Evolutionary conservation across 2,888 invertebrate species (phyloP).

Genomic region (Pachydiplax longipennis): DNA sequence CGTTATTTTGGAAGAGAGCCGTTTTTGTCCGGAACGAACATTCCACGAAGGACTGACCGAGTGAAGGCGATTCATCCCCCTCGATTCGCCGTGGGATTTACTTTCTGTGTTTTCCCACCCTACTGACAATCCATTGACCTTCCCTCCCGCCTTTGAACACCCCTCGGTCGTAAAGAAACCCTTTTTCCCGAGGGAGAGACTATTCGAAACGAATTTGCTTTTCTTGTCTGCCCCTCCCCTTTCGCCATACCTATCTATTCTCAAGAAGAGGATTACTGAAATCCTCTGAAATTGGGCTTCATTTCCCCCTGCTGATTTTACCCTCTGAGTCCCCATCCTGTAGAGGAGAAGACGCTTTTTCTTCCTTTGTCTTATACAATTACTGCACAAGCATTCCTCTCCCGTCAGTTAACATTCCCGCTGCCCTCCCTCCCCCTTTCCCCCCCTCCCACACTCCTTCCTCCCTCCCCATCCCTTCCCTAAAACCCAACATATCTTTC

Average conservation of each 20-base stretch:
- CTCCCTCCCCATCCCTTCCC: background rate
- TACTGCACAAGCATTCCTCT: conserved; percentile 14
- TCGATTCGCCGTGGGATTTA: conserved; percentile 15
- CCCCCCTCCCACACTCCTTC: background rate
- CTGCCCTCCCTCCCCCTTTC: background rate
- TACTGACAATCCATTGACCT: background rate
- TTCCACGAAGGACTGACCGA: background rate
- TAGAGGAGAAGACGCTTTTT: background rate
- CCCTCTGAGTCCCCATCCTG: background rate
- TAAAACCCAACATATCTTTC: background rate
- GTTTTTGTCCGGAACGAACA: background rate
- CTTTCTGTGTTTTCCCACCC: background rate
- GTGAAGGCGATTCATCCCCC: background rate
- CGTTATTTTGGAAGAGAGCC: background rate
- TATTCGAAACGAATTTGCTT: background rate
- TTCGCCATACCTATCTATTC: background rate
- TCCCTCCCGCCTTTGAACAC: background rate
- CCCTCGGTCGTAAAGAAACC: background rate
- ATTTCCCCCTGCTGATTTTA: background rate
- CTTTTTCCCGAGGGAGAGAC: background rate
- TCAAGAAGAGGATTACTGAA: background rate
- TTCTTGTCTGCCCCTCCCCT: background rate
- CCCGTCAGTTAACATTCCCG: conserved; percentile 25
- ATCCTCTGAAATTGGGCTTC: background rate
- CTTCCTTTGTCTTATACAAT: background rate